phyloP scores from a whole-genome alignment of 1,140 invertebrate genomes.

The Cyrtorhinus lividipennis region DNA sequence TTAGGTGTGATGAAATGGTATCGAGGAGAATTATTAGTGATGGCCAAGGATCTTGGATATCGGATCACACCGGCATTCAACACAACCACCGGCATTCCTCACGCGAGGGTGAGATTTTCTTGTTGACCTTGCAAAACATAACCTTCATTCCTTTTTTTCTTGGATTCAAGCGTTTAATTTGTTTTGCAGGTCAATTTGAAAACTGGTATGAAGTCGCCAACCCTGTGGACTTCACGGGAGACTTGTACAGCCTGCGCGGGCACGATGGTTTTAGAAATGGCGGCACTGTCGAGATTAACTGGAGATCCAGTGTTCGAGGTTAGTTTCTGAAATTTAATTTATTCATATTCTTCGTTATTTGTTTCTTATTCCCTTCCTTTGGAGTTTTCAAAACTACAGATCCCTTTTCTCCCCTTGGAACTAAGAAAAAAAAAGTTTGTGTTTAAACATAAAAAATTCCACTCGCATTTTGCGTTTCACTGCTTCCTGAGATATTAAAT shows the following conservation, averaged over 20 bases:
- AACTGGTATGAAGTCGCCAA: slow-evolving; percentile 66
- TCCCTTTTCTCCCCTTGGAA: too few species aligned
- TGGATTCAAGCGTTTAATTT: not conserved
- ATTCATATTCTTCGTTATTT: not conserved
- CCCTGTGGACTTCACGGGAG: slow-evolving; percentile 60
- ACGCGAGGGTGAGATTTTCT: slow-evolving; percentile 55
- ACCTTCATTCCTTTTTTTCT: not conserved
- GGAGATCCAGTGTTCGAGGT: slow-evolving; percentile 86
- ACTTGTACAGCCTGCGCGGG: slow-evolving; percentile 98
- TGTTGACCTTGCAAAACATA: not conserved
- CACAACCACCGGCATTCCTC: slow-evolving; percentile 92
- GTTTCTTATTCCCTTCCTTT: not conserved
- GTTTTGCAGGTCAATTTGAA: slow-evolving; percentile 67
- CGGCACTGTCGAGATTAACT: slow-evolving; percentile 80
- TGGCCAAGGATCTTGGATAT: slow-evolving; percentile 87
- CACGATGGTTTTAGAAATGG: slow-evolving; percentile 95
- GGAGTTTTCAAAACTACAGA: not conserved
- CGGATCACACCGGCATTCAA: slow-evolving; percentile 92
- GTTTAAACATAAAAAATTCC: too few species aligned
- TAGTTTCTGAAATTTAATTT: slow-evolving; percentile 20
- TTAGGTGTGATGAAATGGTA: slow-evolving; percentile 78
- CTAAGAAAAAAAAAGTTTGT: too few species aligned
- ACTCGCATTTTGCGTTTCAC: slow-evolving; percentile 1
- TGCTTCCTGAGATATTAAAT: too few species aligned
- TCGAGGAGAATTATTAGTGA: slow-evolving; percentile 67